A percentile compares a stretch with the other conserved stretches of the same genome.
Evolutionary conservation across 1,140 invertebrate genomes (phyloP).

Genomic region (Bacillus rossius): DNA sequence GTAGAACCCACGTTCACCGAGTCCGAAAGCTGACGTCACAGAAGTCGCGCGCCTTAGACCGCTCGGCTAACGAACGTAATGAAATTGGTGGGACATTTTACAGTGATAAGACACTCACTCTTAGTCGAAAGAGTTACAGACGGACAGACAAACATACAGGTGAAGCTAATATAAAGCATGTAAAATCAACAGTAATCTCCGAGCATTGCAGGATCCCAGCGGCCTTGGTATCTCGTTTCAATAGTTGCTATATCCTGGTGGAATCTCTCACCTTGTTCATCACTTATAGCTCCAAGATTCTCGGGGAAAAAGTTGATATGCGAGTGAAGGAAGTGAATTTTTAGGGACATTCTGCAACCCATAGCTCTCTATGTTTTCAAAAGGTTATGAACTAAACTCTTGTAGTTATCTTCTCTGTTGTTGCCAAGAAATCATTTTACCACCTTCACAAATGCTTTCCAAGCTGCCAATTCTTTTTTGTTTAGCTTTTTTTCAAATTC

Average conservation of each 20-base stretch:
- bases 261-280: constrained; percentile 33
- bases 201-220: constrained; percentile 12
- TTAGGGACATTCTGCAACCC: constrained; percentile 38
- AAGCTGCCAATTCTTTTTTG: constrained; percentile 16
- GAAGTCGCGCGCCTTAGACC: too few species aligned
- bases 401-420: constrained; percentile 8
- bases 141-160: too few species aligned
- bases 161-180: too few species aligned
- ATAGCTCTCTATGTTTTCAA: constrained; percentile 27
- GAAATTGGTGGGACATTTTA: too few species aligned
- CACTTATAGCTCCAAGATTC: constrained; percentile 25
- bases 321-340: constrained; percentile 37
- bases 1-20: too few species aligned
- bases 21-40: too few species aligned
- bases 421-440: constrained; percentile 3
- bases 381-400: constrained; percentile 5
- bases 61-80: too few species aligned
- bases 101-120: too few species aligned
- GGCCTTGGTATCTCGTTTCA: constrained; percentile 26
- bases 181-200: too few species aligned
- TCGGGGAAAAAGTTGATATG: constrained; percentile 30
- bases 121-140: too few species aligned
- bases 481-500: constrained; percentile 20
- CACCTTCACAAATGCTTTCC: constrained; percentile 19
- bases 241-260: constrained; percentile 35